A percentile compares a stretch with the other conserved stretches of the same genome.
Evolutionary conservation across 2,113 vertebrate species (phyloP).

Genomic region (Lamprologus tigripictilis): DNA sequence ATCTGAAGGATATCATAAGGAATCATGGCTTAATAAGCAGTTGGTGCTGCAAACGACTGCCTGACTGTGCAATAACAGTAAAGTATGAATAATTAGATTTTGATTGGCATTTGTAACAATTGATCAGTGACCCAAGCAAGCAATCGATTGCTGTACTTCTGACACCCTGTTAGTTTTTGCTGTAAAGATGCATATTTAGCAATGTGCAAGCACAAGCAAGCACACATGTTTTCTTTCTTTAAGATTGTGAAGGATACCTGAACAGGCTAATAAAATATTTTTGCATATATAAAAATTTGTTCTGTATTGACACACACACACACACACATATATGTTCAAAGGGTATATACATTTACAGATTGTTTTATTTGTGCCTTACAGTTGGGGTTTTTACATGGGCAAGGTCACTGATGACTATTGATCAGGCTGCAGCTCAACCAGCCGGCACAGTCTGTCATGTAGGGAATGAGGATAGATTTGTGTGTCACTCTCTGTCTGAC

Average conservation of each 20-base stretch:
- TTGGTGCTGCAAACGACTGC: not conserved
- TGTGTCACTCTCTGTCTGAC: slow-evolving; percentile 64
- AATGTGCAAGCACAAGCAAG: not conserved
- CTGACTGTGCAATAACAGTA: slow-evolving; percentile 2
- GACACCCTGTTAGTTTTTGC: slow-evolving; percentile 42
- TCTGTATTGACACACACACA: not conserved
- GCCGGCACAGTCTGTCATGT: slow-evolving; percentile 45
- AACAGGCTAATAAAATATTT: not conserved
- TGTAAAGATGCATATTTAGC: slow-evolving; percentile 46
- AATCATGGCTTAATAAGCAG: not conserved
- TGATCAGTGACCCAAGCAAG: slow-evolving; percentile 59
- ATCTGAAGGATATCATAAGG: not conserved
- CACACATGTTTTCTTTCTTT: not conserved
- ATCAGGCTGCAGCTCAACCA: slow-evolving; percentile 62
- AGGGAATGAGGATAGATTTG: slow-evolving; percentile 59
- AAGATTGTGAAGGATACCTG: not conserved
- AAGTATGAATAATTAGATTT: slow-evolving; percentile 55
- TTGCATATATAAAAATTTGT: not conserved
- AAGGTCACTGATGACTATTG: slow-evolving; percentile 74
- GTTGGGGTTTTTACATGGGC: slow-evolving; percentile 44
- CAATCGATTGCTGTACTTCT: slow-evolving; percentile 52
- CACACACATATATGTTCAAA: not conserved
- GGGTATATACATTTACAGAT: not conserved
- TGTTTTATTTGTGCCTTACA: slow-evolving; percentile 40
- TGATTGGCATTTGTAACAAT: slow-evolving; percentile 62